Base-by-base conservation (phyloP, 2,888 invertebrate species). In the Meteorus colon region DNA sequence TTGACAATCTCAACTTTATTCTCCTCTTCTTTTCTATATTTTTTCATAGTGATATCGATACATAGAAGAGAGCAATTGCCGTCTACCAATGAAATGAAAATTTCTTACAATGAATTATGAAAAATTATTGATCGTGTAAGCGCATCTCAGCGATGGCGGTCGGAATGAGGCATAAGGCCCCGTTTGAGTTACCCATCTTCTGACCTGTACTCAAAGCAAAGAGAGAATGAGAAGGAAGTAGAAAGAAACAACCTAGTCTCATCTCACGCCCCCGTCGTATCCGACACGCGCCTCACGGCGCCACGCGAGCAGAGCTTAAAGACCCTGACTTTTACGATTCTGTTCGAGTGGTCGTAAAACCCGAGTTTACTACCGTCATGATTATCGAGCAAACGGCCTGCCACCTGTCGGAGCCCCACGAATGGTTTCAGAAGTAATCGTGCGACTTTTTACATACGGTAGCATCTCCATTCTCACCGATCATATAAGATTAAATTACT, bases 321-420 rank as follows among this genome's bases (percentile, higher is more conserved):
- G 88, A 88, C 87, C 89, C 88, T 89, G 92, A 92, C 92, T 90
- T 92, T 91, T 91, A 91, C 91, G 91, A 91, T 90, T 91, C 90
- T 89, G 88, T 90, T 91, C 91, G 91, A 92, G 91, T 90, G 90
- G 90, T 90, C 91, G 90, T 91, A 92, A 92, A 92, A 91, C 90
- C 90, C 89, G 88, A 90, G 90, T 91, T 91, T 90, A 91, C 91
- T 89, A 88, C 91, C 91, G 90, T 89, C 89, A 89, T 89, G 89
- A 89, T 89, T 89, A 89, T 89, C 89, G 88, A 89, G 89, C 88
- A 86, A 88, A 88, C 87, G 86, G 87, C 84, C 87, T 87, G 86
- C 89, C 89, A 89, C 89, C 89, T 89, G 89, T 89, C 89, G 89
- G 89, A 88, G 87, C 85, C 81, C 80, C 82, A 81, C 84, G 79